Evolutionary conservation across 2,888 invertebrate species (phyloP).

Genomic region (Boloria selene): DNA sequence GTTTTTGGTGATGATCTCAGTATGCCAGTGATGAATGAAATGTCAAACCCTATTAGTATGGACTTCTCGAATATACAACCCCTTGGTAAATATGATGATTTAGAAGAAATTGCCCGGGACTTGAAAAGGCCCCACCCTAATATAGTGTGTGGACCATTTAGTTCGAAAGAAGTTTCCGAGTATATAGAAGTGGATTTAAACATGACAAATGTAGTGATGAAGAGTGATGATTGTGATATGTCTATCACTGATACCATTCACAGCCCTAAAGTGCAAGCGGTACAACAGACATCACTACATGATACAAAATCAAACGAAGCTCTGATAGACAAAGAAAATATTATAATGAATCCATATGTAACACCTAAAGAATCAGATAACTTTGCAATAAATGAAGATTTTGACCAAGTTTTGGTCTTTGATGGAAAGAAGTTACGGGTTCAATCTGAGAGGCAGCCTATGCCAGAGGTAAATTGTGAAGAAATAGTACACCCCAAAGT

Average conservation of each 20-base stretch:
- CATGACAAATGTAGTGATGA: constrained; percentile 52
- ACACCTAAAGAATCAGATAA: constrained; percentile 56
- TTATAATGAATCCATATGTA: constrained; percentile 63
- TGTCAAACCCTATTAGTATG: constrained; percentile 59
- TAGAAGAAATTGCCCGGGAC: constrained; percentile 66
- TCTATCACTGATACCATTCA: constrained; percentile 68
- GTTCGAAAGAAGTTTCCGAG: constrained; percentile 53
- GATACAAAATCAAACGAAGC: constrained; percentile 49
- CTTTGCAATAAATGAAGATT: constrained; percentile 59
- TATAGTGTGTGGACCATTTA: constrained; percentile 49
- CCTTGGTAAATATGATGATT: constrained; percentile 56
- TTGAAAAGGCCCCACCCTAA: constrained; percentile 46
- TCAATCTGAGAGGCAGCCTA: constrained; percentile 48
- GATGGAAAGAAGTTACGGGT: constrained; percentile 66
- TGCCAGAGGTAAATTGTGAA: constrained; percentile 34
- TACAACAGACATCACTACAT: constrained; percentile 44
- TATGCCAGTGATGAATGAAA: constrained; percentile 51
- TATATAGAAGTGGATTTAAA: constrained; percentile 71
- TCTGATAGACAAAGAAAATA: constrained; percentile 68
- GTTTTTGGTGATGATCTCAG: constrained; percentile 60
- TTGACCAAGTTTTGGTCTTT: constrained; percentile 65
- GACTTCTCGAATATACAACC: constrained; percentile 63
- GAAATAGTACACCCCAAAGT: not conserved
- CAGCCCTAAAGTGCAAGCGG: constrained; percentile 61
- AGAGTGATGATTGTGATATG: constrained; percentile 63